Conservation (phyloP, 2,888 invertebrate genomes). For the Coremacera marginata region DNA sequence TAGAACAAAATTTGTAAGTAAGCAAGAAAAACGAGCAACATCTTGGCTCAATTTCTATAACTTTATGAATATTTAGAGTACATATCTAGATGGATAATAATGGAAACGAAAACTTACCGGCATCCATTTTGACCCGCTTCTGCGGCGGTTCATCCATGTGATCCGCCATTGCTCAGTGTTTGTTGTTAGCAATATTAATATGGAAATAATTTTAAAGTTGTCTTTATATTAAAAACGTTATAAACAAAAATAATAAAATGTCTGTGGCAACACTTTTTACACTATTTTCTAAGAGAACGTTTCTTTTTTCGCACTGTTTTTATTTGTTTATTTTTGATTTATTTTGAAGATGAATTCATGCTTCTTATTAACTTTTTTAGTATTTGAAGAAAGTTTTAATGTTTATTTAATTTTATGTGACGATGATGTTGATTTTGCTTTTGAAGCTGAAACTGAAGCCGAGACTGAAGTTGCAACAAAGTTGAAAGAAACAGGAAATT, state of each 20-base stretch:
- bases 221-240: constrained; percentile 4
- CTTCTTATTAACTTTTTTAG: constrained; percentile 34
- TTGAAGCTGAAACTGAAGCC: constrained; percentile 29
- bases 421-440: constrained; percentile 39
- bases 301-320: constrained; percentile 26
- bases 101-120: constrained; percentile 53
- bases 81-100: too few species aligned
- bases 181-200: constrained; percentile 19
- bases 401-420: constrained; percentile 39
- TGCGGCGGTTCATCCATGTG: constrained; percentile 96
- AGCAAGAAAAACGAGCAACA: too few species aligned
- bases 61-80: too few species aligned
- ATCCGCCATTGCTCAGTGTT: constrained; percentile 84
- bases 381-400: constrained; percentile 29
- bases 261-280: constrained; percentile 23
- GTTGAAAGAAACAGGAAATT: constrained; percentile 40
- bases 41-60: too few species aligned
- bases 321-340: constrained; percentile 22
- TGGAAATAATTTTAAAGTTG: constrained; percentile 32
- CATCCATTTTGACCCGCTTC: constrained; percentile 89
- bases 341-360: constrained; percentile 14
- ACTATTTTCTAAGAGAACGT: constrained; percentile 28
- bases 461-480: constrained; percentile 32
- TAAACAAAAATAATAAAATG: constrained; percentile 14
- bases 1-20: too few species aligned